Percentiles rank a stretch among this genome's conserved stretches.
phyloP scores from a whole-genome alignment of 2,888 invertebrate species.

The Gari tellinella region DNA sequence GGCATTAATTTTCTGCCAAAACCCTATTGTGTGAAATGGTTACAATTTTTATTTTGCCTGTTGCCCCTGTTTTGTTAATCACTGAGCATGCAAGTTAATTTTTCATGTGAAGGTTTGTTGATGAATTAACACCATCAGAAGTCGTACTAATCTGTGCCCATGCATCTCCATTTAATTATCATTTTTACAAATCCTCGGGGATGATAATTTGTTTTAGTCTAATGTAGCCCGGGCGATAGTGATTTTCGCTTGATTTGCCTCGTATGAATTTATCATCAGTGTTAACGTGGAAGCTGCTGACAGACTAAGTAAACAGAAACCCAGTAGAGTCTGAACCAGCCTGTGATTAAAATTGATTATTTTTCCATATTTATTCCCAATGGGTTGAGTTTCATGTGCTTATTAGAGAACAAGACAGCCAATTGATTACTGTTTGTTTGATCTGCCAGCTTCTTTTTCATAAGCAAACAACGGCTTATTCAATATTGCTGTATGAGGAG shows the following conservation, averaged over 20 bases:
- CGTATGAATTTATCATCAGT: constrained; percentile 61
- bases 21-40: too few relatives aligned
- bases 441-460: constrained; percentile 59
- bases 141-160: constrained; percentile 30
- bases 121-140: constrained; percentile 38
- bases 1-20: too few relatives aligned
- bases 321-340: constrained; percentile 69
- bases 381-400: constrained; percentile 66
- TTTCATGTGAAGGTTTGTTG: constrained; percentile 3
- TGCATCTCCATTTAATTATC: constrained; percentile 30
- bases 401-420: constrained; percentile 67
- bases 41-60: neutral
- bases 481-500: constrained; percentile 56
- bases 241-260: constrained; percentile 55
- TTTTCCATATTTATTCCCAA: constrained; percentile 65
- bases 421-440: constrained; percentile 70
- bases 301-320: constrained; percentile 73
- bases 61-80: too few relatives aligned
- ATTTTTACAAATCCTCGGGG: constrained; percentile 37
- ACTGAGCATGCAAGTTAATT: too few relatives aligned
- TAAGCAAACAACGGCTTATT: constrained; percentile 75
- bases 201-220: constrained; percentile 57
- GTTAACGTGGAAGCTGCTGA: constrained; percentile 35
- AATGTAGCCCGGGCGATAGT: constrained; percentile 44
- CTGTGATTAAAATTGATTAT: constrained; percentile 79